These are phyloP conservation scores for Allygus modestus DNA, from an alignment of 2,888 invertebrate genomes.

Conservation along the genomic window DNA sequence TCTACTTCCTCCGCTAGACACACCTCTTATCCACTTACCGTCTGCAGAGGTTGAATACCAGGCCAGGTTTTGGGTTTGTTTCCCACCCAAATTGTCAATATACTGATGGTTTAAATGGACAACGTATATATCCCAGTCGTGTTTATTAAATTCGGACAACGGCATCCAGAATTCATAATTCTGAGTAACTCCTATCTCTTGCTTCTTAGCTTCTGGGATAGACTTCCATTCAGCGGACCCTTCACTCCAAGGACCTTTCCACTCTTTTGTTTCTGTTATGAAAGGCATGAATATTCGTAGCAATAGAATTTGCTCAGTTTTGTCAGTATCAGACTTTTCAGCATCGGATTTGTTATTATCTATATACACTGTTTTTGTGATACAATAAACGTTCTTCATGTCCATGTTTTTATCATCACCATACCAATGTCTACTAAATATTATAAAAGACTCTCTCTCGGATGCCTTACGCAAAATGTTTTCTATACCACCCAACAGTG, in stretches of 20 bases:
- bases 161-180: not conserved
- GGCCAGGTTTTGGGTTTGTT: not conserved
- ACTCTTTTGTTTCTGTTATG: not conserved
- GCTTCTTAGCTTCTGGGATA: not conserved
- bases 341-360: not conserved
- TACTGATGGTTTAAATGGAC: not conserved
- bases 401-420: not conserved
- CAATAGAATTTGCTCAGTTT: not conserved
- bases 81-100: not conserved
- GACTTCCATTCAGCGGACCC: not conserved
- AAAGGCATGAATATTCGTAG: not conserved
- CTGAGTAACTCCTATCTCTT: not conserved
- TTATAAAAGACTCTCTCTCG: not conserved
- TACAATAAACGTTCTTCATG: not conserved
- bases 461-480: not conserved
- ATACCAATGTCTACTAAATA: not conserved
- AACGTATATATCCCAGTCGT: not conserved
- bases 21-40: not conserved
- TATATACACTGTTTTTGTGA: not conserved
- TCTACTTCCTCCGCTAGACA: not conserved
- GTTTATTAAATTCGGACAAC: not conserved
- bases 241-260: constrained; percentile 1
- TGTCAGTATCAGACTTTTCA: not conserved
- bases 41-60: not conserved
- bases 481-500: not conserved